Conservation (phyloP, 2,113 vertebrate species). For the Noturus placidus region DNA sequence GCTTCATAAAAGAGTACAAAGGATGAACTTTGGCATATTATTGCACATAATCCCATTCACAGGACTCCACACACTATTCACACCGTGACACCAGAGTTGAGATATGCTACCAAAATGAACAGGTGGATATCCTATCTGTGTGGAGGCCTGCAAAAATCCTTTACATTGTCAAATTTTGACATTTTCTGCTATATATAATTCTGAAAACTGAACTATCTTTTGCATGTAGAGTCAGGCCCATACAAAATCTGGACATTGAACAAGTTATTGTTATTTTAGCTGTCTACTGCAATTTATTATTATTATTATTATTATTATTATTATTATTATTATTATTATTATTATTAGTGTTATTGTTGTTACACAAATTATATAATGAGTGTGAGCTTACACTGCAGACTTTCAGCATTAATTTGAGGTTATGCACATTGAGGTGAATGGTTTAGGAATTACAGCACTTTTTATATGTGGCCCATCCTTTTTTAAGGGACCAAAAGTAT, state of each 20-base stretch:
- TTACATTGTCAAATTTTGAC: not conserved
- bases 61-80: conserved; percentile 44
- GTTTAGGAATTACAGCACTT: not conserved
- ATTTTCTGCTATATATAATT: not conserved
- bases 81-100: conserved; percentile 38
- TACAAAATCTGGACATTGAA: not conserved
- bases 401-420: too few species aligned
- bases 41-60: conserved; percentile 51
- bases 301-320: too few species aligned
- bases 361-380: too few species aligned
- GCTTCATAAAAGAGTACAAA: conserved; percentile 50
- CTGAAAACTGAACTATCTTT: not conserved
- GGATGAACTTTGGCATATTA: conserved; percentile 55
- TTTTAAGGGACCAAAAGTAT: not conserved
- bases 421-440: too few species aligned
- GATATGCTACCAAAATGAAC: conserved; percentile 44
- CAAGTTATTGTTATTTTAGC: not conserved
- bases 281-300: too few species aligned
- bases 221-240: not conserved
- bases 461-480: not conserved
- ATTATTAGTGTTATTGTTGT: too few species aligned
- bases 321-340: too few species aligned
- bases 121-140: conserved; percentile 46
- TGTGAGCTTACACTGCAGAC: too few species aligned
- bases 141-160: not conserved